Conservation (phyloP, 1,140 invertebrate genomes). For the Luehdorfia chinensis region DNA sequence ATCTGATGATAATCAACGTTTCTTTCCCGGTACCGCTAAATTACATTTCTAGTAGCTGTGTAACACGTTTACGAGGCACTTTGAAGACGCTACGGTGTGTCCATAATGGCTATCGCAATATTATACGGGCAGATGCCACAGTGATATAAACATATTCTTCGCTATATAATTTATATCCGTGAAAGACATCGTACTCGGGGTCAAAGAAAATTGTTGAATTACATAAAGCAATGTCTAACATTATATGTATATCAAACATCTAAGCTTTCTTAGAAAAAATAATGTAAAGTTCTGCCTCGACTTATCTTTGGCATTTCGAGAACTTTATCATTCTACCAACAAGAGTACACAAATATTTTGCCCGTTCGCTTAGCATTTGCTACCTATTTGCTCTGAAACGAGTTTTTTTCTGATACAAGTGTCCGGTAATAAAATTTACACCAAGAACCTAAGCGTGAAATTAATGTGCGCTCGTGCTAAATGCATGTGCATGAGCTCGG, state of each 20-base stretch:
- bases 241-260: conserved; percentile 46
- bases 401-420: not conserved
- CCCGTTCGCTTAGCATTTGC: not conserved
- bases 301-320: conserved; percentile 13
- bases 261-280: conserved; percentile 46
- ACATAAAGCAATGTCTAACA: conserved; percentile 44
- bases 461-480: too few relatives aligned
- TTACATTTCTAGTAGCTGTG: conserved; percentile 72
- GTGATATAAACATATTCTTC: conserved; percentile 64
- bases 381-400: not conserved
- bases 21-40: conserved; percentile 72
- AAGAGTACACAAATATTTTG: conserved; percentile 8
- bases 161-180: conserved; percentile 59
- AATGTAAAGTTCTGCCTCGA: conserved; percentile 6
- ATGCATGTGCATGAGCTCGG: too few relatives aligned
- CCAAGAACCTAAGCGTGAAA: too few relatives aligned
- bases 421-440: too few relatives aligned
- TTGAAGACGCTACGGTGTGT: conserved; percentile 65
- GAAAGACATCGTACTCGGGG: conserved; percentile 44
- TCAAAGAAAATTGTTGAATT: conserved; percentile 58
- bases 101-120: conserved; percentile 67
- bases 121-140: conserved; percentile 63
- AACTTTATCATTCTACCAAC: conserved; percentile 6
- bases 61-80: conserved; percentile 71
- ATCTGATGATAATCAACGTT: conserved; percentile 65